These are phyloP conservation scores for Seriola dumerili DNA, from an alignment of 2,113 vertebrate genomes.

Conservation along the genomic window DNA sequence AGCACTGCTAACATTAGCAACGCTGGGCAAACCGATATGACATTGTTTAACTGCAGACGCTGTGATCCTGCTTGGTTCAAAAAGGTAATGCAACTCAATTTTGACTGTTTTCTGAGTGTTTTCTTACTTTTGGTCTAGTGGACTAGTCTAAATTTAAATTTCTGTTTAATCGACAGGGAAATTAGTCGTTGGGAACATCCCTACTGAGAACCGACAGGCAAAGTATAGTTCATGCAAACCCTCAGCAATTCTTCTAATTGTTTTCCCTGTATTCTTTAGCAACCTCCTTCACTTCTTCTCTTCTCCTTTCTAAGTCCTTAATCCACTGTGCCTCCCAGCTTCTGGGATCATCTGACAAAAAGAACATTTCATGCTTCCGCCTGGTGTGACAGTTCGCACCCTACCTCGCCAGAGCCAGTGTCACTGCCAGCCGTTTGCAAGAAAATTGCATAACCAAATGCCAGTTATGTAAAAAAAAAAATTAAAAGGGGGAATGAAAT, in stretches of 20 bases:
- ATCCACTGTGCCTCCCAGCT: slow-evolving; percentile 58
- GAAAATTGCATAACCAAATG: slow-evolving; percentile 76
- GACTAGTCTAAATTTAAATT: too few species aligned
- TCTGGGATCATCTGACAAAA: slow-evolving; percentile 70
- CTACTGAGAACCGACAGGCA: background rate
- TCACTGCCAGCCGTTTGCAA: slow-evolving; percentile 66
- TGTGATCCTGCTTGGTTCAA: too few species aligned
- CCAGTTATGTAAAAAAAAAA: slow-evolving; percentile 80
- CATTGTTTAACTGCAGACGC: too few species aligned
- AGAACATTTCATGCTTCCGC: slow-evolving; percentile 75
- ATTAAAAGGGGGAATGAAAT: slow-evolving; percentile 26
- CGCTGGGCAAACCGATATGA: too few species aligned
- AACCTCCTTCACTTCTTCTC: slow-evolving; percentile 6
- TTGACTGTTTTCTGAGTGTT: too few species aligned
- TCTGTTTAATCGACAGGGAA: too few species aligned
- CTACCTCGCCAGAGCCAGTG: slow-evolving; percentile 49
- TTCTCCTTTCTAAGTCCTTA: slow-evolving; percentile 47
- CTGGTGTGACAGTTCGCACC: slow-evolving; percentile 69
- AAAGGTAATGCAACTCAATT: too few species aligned
- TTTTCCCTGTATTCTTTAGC: slow-evolving; percentile 33
- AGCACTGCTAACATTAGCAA: too few species aligned
- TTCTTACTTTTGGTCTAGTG: too few species aligned
- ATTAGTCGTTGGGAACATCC: too few species aligned
- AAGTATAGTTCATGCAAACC: background rate
- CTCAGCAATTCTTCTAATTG: slow-evolving; percentile 28